A percentile compares a stretch with the other conserved stretches of the same genome.
These are phyloP conservation scores for Ophion ventricosus DNA, from an alignment of 2,888 invertebrate species.

Conservation along the genomic window DNA sequence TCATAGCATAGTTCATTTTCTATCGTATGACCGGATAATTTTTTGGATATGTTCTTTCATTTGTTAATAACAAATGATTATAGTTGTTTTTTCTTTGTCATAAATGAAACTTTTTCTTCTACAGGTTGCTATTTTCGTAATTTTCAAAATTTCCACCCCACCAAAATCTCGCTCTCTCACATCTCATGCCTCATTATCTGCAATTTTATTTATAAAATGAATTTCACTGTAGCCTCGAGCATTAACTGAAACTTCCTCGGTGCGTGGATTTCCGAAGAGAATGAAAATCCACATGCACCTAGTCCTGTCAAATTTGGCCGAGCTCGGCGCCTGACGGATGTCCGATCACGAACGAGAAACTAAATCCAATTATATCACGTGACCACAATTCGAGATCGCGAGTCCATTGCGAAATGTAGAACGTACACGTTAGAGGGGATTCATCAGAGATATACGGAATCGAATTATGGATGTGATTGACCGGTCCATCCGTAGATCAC, in stretches of 20 bases:
- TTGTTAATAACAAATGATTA: not conserved
- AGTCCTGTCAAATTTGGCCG: conserved; percentile 11
- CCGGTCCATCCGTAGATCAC: conserved; percentile 4
- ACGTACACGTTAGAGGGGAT: not conserved
- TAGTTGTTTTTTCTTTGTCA: not conserved
- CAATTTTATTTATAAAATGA: not conserved
- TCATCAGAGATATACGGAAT: not conserved
- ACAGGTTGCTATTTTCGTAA: too few species aligned
- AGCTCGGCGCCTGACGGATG: conserved; percentile 2
- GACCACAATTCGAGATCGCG: conserved; percentile 24
- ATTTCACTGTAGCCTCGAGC: not conserved
- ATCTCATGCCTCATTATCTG: not conserved
- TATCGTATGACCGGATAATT: not conserved
- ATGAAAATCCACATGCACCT: conserved; percentile 6
- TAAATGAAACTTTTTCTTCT: not conserved
- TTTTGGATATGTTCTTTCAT: not conserved
- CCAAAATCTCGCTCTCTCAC: too few species aligned
- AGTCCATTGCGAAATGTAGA: conserved; percentile 19
- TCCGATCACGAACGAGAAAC: conserved; percentile 24
- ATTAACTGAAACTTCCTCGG: not conserved
- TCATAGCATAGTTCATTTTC: not conserved
- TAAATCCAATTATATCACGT: conserved; percentile 24
- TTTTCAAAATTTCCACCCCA: not conserved
- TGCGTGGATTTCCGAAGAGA: not conserved
- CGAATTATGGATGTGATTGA: conserved; percentile 36